Evolutionary conservation across 2,113 vertebrate species (phyloP), one percentile per base, ranked within the genome.

Genomic region (Tretioscincus oriximinensis): DNA sequence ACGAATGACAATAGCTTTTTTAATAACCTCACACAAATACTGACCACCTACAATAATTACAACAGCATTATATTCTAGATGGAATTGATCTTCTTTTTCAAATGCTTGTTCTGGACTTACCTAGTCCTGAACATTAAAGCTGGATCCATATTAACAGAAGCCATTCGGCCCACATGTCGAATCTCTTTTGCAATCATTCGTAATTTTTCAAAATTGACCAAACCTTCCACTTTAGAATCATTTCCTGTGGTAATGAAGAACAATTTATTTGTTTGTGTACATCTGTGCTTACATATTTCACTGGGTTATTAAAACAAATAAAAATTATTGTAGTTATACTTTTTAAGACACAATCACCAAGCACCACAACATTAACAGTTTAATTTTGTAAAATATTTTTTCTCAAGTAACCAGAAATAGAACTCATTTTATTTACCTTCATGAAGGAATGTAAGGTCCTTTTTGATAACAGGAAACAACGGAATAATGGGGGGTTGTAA

Each of bases 161-260:
- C 98, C 98, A 99, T 99, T 83, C 98, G 96, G 20, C 98, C 98
- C 0, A 99, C 98, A 0, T 99, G 98, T 61, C 98, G 96, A 24
- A 99, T 99, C 93, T 99, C 98, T 94, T 99, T 99, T 16, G 98
- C 98, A 51, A 99, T 99, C 98, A 99, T 99, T 88, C 98, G 94
- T 86, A 99, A 94, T 93, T 99, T 99, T 94, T 99, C 98, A 88
- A 99, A 99, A 92, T 99, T 99, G 70, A 99, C 97, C 88, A 99
- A 91, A 51, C 98, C 98, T 8, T 99, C 98, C 73, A 99, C 98
- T 89, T 99, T 99, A 0, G 98, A 99, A 92, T 99, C 98, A 61
- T 99, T 99, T 69, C 98, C 98, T 99, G 31, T 22, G 86, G 21
- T 49, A 58, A 58, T 58, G 54, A 58, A 58, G 14, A 18, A 16